Conservation (phyloP, 2,888 invertebrate genomes). For the Metallyticus violacea region DNA sequence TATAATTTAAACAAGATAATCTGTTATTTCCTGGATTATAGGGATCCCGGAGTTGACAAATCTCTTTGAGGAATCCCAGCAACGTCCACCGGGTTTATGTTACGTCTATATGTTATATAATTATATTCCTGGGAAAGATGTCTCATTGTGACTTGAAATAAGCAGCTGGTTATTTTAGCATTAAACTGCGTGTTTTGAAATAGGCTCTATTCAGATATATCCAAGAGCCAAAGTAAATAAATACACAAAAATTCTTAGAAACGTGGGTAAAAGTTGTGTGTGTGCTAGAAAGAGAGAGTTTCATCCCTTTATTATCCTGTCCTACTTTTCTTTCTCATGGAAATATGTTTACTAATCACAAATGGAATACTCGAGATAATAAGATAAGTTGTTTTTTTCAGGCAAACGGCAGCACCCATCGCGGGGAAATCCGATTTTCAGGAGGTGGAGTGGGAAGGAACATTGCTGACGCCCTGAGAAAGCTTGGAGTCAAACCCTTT, state of each 20-base stretch:
- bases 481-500: constrained; percentile 61
- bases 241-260: not conserved
- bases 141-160: no score
- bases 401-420: constrained; percentile 73
- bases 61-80: no score
- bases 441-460: constrained; percentile 93
- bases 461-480: constrained; percentile 79
- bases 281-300: no score
- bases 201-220: not conserved
- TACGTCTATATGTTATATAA: no score
- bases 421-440: constrained; percentile 61
- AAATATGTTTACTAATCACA: not conserved
- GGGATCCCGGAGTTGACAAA: no score
- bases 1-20: no score
- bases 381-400: constrained; percentile 44
- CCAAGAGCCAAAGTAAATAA: not conserved
- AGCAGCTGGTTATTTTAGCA: no score
- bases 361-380: not conserved
- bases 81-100: no score
- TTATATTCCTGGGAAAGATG: no score
- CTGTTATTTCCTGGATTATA: no score
- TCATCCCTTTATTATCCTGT: not conserved
- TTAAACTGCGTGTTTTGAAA: no score
- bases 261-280: not conserved
- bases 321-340: not conserved